Evolutionary conservation across 1,140 invertebrate genomes (phyloP), one percentile per base, ranked within the genome.

Genomic region (Habropoda laboriosa): DNA sequence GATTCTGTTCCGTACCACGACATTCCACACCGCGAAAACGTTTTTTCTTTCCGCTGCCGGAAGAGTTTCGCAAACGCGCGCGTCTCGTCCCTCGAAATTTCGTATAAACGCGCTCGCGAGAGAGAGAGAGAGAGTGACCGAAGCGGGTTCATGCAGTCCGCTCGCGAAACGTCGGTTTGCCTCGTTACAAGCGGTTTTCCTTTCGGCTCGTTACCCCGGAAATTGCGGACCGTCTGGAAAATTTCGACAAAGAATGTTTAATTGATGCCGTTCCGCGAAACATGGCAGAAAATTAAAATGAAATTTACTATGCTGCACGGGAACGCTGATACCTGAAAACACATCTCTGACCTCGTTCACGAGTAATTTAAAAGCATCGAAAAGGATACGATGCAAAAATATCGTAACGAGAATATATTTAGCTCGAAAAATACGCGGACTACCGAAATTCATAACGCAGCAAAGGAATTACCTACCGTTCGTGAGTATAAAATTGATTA

Each of bases 191-290:
- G 61, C 73, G 73, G 73, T 75, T 75, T 66, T 21, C 73, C 47
- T 75, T 75, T 75, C 73, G 73, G 35, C 40, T 75, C 73, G 73
- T 75, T 75, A 75, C 47, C 60, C 27, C 38, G 73, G 38, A 75
- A 75, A 75, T 75, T 75, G 49, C 73, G n/a, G 38, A 24, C 61
- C 5, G 73, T 66, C 60, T 75, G 73, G 47, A 32, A 75, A 75
- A 75, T 75, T 75, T 75, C 73, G 61, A 30, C 60, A 66, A 75
- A 75, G 73, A 66, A 75, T 66, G 35, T 66, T 75, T 75, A 66
- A 75, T 75, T 75, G 73, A 55, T 63, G 60, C 58, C 24, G 35
- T 27, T n/a, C 38, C 35, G 13, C 35, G 21, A 30, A 24, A 40
- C 47, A 10, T 4, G 21, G 47, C 27, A 10, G 45, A 47, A 63